A percentile compares a stretch with the other conserved stretches of the same genome.
phyloP scores from a whole-genome alignment of 2,888 invertebrate species.

The Troides oblongomaculatus region DNA sequence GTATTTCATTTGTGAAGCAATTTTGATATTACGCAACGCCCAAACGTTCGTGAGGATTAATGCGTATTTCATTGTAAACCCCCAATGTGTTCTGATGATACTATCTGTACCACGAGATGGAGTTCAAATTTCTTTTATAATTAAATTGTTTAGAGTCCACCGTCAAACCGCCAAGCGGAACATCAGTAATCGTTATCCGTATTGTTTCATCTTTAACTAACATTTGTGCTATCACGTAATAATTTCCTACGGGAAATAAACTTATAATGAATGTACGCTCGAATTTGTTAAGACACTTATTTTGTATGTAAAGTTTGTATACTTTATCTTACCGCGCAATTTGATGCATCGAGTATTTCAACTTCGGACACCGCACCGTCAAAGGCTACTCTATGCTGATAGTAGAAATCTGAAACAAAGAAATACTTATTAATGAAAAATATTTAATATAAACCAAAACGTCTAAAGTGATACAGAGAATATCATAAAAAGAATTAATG shows the following conservation, averaged over 20 bases:
- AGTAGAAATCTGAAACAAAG: conserved; percentile 87
- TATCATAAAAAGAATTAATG: too few relatives aligned
- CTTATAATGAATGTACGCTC: background rate
- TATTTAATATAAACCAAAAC: background rate
- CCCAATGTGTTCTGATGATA: conserved; percentile 41
- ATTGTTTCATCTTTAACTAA: conserved; percentile 75
- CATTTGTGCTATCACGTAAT: conserved; percentile 33
- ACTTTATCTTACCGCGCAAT: conserved; percentile 84
- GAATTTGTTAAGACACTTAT: background rate
- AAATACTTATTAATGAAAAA: conserved; percentile 6
- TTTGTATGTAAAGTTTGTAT: background rate
- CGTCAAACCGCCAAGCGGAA: conserved; percentile 51
- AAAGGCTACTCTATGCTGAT: conserved; percentile 88
- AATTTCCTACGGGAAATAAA: conserved; percentile 6
- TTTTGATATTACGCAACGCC: conserved; percentile 38
- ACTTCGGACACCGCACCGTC: conserved; percentile 88
- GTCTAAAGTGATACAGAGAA: background rate
- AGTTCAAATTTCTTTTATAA: conserved; percentile 69
- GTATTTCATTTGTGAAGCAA: conserved; percentile 34
- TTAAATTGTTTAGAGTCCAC: conserved; percentile 71
- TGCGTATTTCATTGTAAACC: conserved; percentile 41
- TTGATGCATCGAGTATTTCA: conserved; percentile 89
- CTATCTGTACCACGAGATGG: conserved; percentile 53
- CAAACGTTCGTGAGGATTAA: conserved; percentile 45
- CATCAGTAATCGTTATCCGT: conserved; percentile 68